Conservation (phyloP, 2,797 vertebrate genomes). For the Phrynocephalus vlangalii region DNA sequence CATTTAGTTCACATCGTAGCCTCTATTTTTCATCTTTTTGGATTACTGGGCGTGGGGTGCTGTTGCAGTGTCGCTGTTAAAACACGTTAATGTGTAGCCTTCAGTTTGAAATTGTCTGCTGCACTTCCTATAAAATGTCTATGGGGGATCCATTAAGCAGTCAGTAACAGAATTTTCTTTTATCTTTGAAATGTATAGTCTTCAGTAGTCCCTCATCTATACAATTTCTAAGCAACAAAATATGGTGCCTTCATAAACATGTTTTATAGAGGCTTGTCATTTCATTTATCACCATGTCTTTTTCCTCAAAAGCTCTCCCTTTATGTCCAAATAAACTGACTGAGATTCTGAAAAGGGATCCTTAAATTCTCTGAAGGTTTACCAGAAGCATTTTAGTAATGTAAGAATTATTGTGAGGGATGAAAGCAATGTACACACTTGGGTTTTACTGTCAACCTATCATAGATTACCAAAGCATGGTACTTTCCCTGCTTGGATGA, state of each 20-base stretch:
- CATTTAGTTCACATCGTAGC: neutral
- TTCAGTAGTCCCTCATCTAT: neutral
- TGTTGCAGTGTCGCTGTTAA: slow-evolving; percentile 7
- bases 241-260: slow-evolving; percentile 57
- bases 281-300: slow-evolving; percentile 43
- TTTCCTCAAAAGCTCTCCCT: slow-evolving; percentile 46
- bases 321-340: slow-evolving; percentile 52
- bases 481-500: slow-evolving; percentile 27
- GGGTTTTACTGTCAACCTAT: slow-evolving; percentile 39
- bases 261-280: slow-evolving; percentile 39
- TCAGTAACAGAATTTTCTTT: slow-evolving; percentile 11
- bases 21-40: neutral
- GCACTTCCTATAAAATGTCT: slow-evolving; percentile 4
- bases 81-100: neutral
- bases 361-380: slow-evolving; percentile 58
- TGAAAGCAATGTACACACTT: slow-evolving; percentile 34
- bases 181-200: slow-evolving; percentile 36
- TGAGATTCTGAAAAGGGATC: slow-evolving; percentile 47
- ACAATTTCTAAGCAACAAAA: slow-evolving; percentile 37
- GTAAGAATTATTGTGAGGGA: slow-evolving; percentile 43
- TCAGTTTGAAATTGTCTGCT: neutral
- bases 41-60: neutral
- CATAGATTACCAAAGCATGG: slow-evolving; percentile 47
- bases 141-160: slow-evolving; percentile 20
- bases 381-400: slow-evolving; percentile 45